Evolutionary conservation across 1,140 invertebrate species (phyloP), one percentile per base, ranked within the genome.

Genomic region (Hormaphis cornu): DNA sequence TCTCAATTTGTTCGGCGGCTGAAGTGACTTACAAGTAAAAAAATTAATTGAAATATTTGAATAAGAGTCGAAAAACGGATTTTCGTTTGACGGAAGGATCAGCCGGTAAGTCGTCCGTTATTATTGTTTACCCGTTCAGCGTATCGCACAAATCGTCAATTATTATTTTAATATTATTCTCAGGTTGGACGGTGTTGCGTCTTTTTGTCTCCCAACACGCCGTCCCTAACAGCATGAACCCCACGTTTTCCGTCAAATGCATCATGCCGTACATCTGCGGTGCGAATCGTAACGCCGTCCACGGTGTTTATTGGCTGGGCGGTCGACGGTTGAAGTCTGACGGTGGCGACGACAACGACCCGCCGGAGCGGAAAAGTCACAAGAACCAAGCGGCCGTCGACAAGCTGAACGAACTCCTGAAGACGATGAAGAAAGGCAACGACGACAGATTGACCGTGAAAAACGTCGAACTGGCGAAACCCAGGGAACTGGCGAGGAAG

Each of bases 321-420:
- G 28, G 30, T 61, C 28, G 9, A 6, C n/a, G 69, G 30, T 59
- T 61, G 9, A 59, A 70, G 26, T 70, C 69, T 2, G 20, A 70
- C 3, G 54, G 61, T 35, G n/a, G n/a, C n/a, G n/a, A n/a, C n/a
- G n/a, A n/a, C 7, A 3, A 5, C 22, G 33, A 28, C 16, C 30
- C 5, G 35, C 50, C 20, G 14, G 46, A n/a, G 30, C 18, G 10
- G 16, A 28, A 0, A 46, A 66, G 14, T 22, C 28, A 5, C 24
- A 71, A 71, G 20, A 63, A 48, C 9, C 37, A 71, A 44, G 14
- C 12, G 46, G 44, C 58, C 16, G 14, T 63, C 12, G 35, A 71
- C 9, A 71, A 71, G 54, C 28, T 71, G 28, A 66, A 71, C 33
- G 28, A 71, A 18, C 33, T 71, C 20, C 3, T 71, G 14, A 63